Conservation (phyloP, 2,888 invertebrate species). For the Willowsia nigromaculata region DNA sequence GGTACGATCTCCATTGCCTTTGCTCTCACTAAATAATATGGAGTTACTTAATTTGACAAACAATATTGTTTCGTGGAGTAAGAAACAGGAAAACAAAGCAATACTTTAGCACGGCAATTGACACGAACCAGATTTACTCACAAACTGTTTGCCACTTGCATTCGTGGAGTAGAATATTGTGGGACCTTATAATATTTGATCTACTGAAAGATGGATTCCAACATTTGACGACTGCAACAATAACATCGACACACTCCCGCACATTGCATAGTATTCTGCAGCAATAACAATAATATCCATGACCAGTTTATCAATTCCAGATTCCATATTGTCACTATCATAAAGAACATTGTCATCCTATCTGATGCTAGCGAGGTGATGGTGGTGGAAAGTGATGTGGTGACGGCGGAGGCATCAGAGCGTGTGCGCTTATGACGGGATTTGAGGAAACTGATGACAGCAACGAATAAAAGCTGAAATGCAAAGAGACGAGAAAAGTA, state of each 20-base stretch:
- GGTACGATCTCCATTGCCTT: not conserved
- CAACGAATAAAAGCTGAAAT: not conserved
- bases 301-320: constrained; percentile 77
- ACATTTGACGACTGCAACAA: not conserved
- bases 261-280: not conserved
- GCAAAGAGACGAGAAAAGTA: constrained; percentile 28
- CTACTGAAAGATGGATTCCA: not conserved
- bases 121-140: too few relatives aligned
- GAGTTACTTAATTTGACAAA: constrained; percentile 32
- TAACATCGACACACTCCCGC: constrained; percentile 10
- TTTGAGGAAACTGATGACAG: constrained; percentile 48
- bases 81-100: not conserved
- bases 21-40: not conserved
- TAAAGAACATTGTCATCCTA: not conserved
- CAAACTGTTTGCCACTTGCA: not conserved
- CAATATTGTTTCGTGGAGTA: constrained; percentile 18
- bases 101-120: not conserved
- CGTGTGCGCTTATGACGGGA: constrained; percentile 64
- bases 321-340: constrained; percentile 75
- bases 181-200: too few relatives aligned
- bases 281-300: constrained; percentile 70
- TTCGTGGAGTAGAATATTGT: too few relatives aligned
- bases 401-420: constrained; percentile 50
- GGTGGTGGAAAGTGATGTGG: not conserved
- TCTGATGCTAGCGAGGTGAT: not conserved